These are phyloP conservation scores for Macaca mulatta DNA, from an alignment of 2,113 vertebrate species.

Conservation along the genomic window DNA sequence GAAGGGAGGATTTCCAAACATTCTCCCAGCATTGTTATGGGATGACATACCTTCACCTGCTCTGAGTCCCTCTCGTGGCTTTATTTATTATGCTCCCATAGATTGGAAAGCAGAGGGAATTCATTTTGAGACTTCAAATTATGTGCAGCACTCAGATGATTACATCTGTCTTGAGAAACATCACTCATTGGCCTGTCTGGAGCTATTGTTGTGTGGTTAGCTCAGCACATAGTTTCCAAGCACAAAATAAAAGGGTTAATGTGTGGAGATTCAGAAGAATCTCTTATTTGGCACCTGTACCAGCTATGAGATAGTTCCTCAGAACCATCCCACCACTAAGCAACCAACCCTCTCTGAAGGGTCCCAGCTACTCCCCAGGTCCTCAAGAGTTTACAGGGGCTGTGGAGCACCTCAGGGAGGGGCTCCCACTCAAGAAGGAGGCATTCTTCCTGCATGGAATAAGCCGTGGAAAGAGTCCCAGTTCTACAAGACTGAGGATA, in stretches of 20 bases:
- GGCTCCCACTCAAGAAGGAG: neutral
- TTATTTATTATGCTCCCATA: neutral
- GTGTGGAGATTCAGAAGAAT: neutral
- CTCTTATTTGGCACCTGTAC: neutral
- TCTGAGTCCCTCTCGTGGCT: neutral
- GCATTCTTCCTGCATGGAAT: neutral
- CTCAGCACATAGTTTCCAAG: neutral
- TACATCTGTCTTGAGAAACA: conserved; percentile 30
- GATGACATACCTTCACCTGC: neutral
- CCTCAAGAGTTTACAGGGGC: neutral
- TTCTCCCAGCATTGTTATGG: neutral
- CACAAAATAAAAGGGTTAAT: neutral
- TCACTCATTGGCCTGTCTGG: neutral
- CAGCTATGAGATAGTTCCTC: neutral
- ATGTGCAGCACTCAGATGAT: neutral
- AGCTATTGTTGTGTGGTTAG: neutral
- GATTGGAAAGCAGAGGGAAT: neutral
- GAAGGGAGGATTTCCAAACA: neutral
- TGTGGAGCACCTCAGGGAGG: neutral
- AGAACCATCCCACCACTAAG: neutral
- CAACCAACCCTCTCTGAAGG: neutral
- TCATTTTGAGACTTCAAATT: neutral
- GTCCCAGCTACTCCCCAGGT: neutral
- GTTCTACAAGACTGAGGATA: neutral
- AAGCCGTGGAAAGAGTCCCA: neutral